Conservation (phyloP, 1,140 invertebrate species). For the Conopomorpha cramerella region DNA sequence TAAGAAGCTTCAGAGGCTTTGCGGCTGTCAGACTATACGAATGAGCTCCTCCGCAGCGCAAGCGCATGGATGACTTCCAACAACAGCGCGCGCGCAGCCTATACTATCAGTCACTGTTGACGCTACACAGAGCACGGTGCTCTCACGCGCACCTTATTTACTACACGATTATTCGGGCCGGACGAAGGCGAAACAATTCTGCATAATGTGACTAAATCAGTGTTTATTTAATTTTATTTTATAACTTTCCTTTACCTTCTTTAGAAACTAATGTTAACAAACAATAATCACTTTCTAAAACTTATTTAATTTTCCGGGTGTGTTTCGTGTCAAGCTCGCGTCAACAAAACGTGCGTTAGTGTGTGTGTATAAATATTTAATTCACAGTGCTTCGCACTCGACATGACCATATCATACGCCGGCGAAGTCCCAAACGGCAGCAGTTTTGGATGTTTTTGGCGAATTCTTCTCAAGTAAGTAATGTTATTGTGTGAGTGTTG, state of each 20-base stretch:
- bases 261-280: conserved; percentile 26
- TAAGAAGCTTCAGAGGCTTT: too few species aligned
- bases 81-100: too few species aligned
- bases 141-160: conserved; percentile 22
- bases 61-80: conserved; percentile 20
- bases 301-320: conserved; percentile 56
- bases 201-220: conserved; percentile 52
- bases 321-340: conserved; percentile 42
- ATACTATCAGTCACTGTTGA: conserved; percentile 36
- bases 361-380: conserved; percentile 52
- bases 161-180: conserved; percentile 23
- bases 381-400: conserved; percentile 30
- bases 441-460: conserved; percentile 89
- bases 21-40: too few species aligned
- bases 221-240: conserved; percentile 18
- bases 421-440: conserved; percentile 87
- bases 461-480: conserved; percentile 82
- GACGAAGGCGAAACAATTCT: conserved; percentile 30
- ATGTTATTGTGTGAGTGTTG: conserved; percentile 3
- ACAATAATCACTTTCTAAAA: conserved; percentile 54
- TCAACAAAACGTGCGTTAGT: conserved; percentile 41
- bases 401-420: conserved; percentile 86
- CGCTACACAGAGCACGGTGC: conserved; percentile 25
- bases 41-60: too few species aligned
- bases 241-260: conserved; percentile 36